These are phyloP conservation scores for Hylomyscus alleni DNA, from an alignment of 2,797 vertebrate species.

Conservation along the genomic window DNA sequence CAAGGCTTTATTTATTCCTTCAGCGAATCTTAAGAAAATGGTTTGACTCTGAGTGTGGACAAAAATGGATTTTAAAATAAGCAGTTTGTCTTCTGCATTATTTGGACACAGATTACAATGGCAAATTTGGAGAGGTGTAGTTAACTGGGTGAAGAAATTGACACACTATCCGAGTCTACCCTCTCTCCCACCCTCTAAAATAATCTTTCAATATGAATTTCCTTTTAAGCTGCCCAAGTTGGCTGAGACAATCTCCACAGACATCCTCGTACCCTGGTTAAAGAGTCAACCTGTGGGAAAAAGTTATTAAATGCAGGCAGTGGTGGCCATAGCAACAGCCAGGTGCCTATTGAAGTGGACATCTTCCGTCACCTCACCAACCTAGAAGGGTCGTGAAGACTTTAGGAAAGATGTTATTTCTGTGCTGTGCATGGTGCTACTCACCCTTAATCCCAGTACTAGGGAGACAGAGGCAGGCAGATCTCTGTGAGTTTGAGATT, in stretches of 20 bases:
- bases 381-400: neutral
- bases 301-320: neutral
- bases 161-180: neutral
- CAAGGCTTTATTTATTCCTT: neutral
- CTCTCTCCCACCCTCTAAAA: neutral
- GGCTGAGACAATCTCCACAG: neutral
- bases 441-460: neutral
- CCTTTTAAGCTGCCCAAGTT: constrained; percentile 15
- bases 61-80: constrained; percentile 69
- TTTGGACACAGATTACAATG: constrained; percentile 41
- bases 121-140: neutral
- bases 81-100: constrained; percentile 44
- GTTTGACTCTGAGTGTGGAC: constrained; percentile 14
- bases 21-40: constrained; percentile 31
- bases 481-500: neutral
- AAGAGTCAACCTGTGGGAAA: constrained; percentile 5
- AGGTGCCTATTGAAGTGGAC: neutral
- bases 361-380: neutral
- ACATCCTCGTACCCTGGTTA: constrained; percentile 52
- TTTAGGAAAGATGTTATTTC: neutral
- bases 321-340: neutral
- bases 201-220: neutral
- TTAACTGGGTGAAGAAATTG: constrained; percentile 40
- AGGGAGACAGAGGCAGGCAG: neutral
- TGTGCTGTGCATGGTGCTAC: neutral